Conservation (phyloP, 2,113 vertebrate genomes). For the Lycaon pictus region DNA sequence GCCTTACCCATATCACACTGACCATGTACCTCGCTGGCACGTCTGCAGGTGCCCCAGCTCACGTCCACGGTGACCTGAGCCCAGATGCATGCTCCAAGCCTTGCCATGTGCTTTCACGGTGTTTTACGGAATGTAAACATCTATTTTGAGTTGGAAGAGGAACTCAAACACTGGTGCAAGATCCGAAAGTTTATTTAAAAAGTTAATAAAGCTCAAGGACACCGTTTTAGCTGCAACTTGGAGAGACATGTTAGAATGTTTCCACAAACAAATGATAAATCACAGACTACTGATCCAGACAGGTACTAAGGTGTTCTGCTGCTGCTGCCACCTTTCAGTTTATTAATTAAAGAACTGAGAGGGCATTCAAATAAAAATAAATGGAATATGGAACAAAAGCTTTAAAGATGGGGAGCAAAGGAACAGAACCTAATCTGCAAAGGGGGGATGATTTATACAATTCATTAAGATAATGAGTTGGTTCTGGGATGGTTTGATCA, state of each 20-base stretch:
- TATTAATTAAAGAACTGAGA: neutral
- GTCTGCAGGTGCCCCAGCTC: neutral
- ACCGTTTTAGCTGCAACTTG: neutral
- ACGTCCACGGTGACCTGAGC: neutral
- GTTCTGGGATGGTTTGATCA: neutral
- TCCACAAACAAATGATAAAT: neutral
- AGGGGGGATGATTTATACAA: neutral
- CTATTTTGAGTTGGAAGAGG: neutral
- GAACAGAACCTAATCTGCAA: neutral
- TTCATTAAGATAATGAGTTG: neutral
- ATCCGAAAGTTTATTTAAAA: neutral
- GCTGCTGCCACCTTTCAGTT: neutral
- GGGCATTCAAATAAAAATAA: neutral
- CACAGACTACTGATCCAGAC: neutral
- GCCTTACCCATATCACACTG: too few relatives aligned
- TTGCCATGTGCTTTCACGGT: accelerated
- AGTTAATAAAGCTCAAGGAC: neutral
- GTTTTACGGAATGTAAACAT: neutral
- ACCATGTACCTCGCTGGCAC: neutral
- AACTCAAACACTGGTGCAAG: neutral
- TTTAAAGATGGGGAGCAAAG: neutral
- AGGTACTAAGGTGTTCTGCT: neutral
- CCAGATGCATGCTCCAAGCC: neutral
- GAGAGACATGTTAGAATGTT: neutral
- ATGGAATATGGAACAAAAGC: neutral